Conservation (phyloP, 2,113 vertebrate genomes). For the Tautogolabrus adspersus region DNA sequence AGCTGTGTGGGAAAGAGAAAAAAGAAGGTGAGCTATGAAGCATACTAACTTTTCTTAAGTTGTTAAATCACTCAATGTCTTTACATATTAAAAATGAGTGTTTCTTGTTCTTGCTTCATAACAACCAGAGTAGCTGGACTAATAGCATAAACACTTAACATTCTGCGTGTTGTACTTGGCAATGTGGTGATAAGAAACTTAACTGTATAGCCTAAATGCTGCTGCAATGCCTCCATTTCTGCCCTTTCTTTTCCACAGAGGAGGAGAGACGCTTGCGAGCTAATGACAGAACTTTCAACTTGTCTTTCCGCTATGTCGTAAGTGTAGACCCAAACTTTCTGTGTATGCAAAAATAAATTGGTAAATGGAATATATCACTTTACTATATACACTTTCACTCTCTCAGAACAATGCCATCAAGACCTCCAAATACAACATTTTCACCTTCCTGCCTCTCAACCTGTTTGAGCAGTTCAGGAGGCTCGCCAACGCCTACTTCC, state of each 20-base stretch:
- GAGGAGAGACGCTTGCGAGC: constrained; percentile 88
- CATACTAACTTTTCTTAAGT: no score
- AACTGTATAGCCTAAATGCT: background rate
- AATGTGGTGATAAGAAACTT: no score
- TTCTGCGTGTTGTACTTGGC: background rate
- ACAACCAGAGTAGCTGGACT: background rate
- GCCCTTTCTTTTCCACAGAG: constrained; percentile 72
- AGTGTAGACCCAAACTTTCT: constrained; percentile 66
- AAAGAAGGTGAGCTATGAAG: constrained; percentile 78
- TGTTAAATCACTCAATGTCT: background rate
- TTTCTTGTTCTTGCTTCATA: no score
- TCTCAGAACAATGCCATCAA: constrained; percentile 92
- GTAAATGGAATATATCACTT: no score
- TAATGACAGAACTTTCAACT: constrained; percentile 89
- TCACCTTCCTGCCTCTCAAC: constrained; percentile 95
- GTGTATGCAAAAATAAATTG: constrained; percentile 9
- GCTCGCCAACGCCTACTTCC: constrained; percentile 96
- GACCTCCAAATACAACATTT: constrained; percentile 93
- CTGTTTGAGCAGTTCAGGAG: constrained; percentile 96
- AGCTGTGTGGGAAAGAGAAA: constrained; percentile 75
- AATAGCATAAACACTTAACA: background rate
- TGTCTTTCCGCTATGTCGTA: constrained; percentile 89
- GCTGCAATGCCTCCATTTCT: background rate
- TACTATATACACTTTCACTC: background rate
- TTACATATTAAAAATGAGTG: no score